A percentile compares a stretch with the other conserved stretches of the same genome.
These are phyloP conservation scores for Cochlearius cochlearius DNA, from an alignment of 2,113 vertebrate genomes.

Conservation along the genomic window DNA sequence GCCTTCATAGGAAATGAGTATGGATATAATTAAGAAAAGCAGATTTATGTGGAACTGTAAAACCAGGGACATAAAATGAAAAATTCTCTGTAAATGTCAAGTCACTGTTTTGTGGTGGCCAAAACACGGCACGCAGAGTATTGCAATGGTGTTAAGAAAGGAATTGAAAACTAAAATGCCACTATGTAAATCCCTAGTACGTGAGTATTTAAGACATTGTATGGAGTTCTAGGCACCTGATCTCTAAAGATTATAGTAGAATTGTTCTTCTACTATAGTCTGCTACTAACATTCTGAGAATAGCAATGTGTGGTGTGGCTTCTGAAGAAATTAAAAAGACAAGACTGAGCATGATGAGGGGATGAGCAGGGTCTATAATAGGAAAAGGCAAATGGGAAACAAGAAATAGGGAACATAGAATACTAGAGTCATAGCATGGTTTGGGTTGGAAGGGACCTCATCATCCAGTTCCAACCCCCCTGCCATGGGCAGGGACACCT, in stretches of 20 bases:
- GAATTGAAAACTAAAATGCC: background rate
- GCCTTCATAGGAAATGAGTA: slow-evolving; percentile 47
- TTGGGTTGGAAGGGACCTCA: background rate
- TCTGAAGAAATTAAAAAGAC: background rate
- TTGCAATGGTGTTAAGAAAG: background rate
- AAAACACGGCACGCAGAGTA: background rate
- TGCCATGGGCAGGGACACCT: background rate
- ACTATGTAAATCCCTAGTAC: background rate
- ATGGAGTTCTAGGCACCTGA: background rate
- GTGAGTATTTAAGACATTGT: background rate
- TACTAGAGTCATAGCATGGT: background rate
- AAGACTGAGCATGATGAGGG: background rate
- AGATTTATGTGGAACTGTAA: slow-evolving; percentile 49
- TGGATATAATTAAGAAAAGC: slow-evolving; percentile 55
- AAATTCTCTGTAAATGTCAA: slow-evolving; percentile 39
- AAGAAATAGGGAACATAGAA: background rate
- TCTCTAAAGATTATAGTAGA: background rate
- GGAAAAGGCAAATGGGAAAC: background rate
- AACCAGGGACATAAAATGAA: slow-evolving; percentile 30
- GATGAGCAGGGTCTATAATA: background rate
- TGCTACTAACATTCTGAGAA: background rate
- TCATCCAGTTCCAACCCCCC: background rate
- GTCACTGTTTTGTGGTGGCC: background rate
- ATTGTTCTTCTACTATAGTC: background rate
- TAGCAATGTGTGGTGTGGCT: background rate